Evolutionary conservation across 2,888 invertebrate species (phyloP).

Genomic region (Spisula solida): DNA sequence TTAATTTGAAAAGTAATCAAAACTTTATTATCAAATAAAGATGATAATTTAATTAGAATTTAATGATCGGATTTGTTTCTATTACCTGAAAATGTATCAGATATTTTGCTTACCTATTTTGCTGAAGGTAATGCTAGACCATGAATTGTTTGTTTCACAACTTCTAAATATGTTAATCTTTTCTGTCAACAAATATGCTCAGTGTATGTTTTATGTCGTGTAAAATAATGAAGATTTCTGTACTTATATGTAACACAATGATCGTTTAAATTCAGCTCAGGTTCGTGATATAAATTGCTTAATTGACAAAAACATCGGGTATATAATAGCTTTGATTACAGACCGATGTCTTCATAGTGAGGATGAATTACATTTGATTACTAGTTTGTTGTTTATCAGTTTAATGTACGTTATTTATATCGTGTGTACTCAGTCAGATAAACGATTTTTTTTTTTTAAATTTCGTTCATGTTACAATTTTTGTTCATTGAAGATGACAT

Average conservation of each 20-base stretch:
- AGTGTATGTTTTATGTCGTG: background rate
- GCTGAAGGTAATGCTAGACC: background rate
- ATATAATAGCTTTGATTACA: constrained; percentile 26
- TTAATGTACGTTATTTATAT: background rate
- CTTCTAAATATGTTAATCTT: constrained; percentile 6
- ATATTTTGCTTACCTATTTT: background rate
- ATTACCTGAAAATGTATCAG: background rate
- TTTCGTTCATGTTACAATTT: background rate
- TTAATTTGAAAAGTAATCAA: constrained; percentile 23
- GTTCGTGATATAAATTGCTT: constrained; percentile 29
- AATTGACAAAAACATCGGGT: constrained; percentile 30
- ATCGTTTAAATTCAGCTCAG: background rate
- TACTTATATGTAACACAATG: background rate
- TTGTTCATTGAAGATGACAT: too few species aligned
- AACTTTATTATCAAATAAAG: background rate
- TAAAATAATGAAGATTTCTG: background rate
- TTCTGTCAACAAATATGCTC: background rate
- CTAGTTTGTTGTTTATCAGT: background rate
- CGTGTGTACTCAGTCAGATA: background rate
- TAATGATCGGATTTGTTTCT: background rate
- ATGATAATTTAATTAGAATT: background rate
- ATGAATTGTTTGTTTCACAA: background rate
- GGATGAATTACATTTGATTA: background rate
- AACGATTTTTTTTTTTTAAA: background rate
- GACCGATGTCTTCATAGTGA: background rate